phyloP scores from a whole-genome alignment of 2,113 vertebrate species.

The Naja naja region DNA sequence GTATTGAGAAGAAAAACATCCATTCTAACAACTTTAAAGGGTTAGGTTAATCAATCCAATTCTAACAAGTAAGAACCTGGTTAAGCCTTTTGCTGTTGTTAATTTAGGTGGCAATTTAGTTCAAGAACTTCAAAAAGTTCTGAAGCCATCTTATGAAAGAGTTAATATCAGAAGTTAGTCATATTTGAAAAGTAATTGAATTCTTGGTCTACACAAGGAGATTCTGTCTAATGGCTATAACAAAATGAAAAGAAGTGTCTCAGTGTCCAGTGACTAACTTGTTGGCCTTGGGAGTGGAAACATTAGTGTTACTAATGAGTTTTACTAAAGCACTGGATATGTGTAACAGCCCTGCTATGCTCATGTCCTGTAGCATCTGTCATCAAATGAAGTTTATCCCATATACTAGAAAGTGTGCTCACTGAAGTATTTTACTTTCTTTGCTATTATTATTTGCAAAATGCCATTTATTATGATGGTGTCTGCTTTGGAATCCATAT shows the following conservation, averaged over 20 bases:
- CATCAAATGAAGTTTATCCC: neutral
- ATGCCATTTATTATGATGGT: neutral
- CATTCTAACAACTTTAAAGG: constrained; percentile 29
- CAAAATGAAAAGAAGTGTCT: neutral
- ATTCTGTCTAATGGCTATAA: constrained; percentile 20
- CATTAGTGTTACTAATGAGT: neutral
- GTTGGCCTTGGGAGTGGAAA: neutral
- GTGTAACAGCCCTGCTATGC: neutral
- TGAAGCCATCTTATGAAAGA: neutral
- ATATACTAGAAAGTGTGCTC: neutral
- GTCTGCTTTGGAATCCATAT: too few species aligned
- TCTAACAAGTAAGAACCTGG: constrained; percentile 47
- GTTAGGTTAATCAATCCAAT: constrained; percentile 48
- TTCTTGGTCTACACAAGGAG: neutral
- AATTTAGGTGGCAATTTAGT: constrained; percentile 12
- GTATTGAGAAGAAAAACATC: constrained; percentile 2
- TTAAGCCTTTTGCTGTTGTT: constrained; percentile 33
- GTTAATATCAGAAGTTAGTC: neutral
- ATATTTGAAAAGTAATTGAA: neutral
- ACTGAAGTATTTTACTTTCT: neutral
- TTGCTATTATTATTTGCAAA: neutral
- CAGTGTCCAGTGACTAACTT: neutral
- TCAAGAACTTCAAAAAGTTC: constrained; percentile 21
- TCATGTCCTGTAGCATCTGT: neutral
- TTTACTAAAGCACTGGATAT: neutral